Conservation (phyloP, 2,113 vertebrate genomes). For the Megaleporinus macrocephalus region DNA sequence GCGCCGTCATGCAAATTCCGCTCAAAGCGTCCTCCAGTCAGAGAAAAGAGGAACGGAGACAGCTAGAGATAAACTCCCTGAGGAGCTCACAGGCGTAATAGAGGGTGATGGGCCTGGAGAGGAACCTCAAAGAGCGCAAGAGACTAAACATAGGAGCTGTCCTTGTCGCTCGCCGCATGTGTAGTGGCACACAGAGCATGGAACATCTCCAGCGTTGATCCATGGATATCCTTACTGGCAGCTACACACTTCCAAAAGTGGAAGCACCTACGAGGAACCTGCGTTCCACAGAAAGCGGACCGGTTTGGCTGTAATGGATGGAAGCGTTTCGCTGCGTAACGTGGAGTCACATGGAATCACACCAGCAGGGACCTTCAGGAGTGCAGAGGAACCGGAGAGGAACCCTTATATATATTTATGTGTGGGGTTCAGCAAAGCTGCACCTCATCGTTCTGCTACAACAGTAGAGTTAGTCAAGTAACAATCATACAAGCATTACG, state of each 20-base stretch:
- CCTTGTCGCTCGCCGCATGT: neutral
- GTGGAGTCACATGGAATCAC: too few relatives aligned
- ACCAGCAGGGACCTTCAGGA: too few relatives aligned
- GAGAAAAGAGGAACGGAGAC: neutral
- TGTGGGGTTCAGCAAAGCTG: too few relatives aligned
- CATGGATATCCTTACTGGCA: neutral
- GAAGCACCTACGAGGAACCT: neutral
- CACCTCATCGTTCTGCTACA: too few relatives aligned
- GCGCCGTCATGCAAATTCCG: slow-evolving; percentile 14
- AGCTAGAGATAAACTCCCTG: slow-evolving; percentile 20
- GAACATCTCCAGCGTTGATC: slow-evolving; percentile 8
- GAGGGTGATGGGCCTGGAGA: slow-evolving; percentile 14
- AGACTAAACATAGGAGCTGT: neutral
- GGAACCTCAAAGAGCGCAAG: neutral
- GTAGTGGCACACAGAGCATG: too few relatives aligned
- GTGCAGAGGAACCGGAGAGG: too few relatives aligned
- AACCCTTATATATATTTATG: too few relatives aligned
- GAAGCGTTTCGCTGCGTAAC: neutral
- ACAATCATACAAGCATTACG: too few relatives aligned
- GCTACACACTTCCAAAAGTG: neutral
- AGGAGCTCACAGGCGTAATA: neutral
- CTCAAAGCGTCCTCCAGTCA: neutral
- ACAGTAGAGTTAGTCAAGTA: too few relatives aligned
- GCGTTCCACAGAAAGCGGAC: neutral
- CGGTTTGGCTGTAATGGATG: slow-evolving; percentile 20